Base-by-base conservation (phyloP, 2,888 invertebrate genomes). In the Leptopilina syphax region DNA sequence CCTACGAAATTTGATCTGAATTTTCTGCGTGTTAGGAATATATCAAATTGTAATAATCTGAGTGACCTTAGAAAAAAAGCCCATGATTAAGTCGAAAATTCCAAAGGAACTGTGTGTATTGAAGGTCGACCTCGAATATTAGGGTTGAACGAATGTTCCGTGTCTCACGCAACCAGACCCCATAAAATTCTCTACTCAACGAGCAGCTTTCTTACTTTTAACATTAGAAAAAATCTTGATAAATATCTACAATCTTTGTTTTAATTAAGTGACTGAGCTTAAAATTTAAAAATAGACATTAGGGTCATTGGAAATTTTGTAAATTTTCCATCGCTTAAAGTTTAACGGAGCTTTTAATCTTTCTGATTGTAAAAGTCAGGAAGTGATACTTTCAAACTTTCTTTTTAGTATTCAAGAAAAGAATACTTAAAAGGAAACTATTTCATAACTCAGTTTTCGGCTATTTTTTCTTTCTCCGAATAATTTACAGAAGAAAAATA, bases 81-180 rank as follows among this genome's bases (percentile, higher is more conserved):
- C 54, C 47, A 70, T 70, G 70, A 73, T 34, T 54, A 34, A 54
- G 73, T 73, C 27, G 10, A 73, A 73, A 73, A 73, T 73, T 73
- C 73, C 73, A n/a, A 57, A 73, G 57, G 73, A 73, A 57, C n/a
- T 73, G 34, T 73, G 18, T 57, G 34, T 34, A 54, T 73, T 57
- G 57, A 73, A 73, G 73, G 54, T 73, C 34, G 73, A 57, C 73
- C 73, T 73, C 57, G 57, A 73, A 73, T 73, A 73, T 73, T 73
- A 73, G 73, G 73, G 73, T 73, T 73, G 70, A 70, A 70, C 50
- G 54, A 70, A 73, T 34, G 73, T 73, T 73, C 73, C 73, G 73
- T 73, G 73, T 57, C 73, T 73, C 73, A 73, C 73, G 73, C 73
- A 73, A 63, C 54, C n/a, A n/a, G 10, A 73, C 73, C 73, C 73